Base-by-base conservation (phyloP, 2,888 invertebrate genomes). In the Phlogophora meticulosa region DNA sequence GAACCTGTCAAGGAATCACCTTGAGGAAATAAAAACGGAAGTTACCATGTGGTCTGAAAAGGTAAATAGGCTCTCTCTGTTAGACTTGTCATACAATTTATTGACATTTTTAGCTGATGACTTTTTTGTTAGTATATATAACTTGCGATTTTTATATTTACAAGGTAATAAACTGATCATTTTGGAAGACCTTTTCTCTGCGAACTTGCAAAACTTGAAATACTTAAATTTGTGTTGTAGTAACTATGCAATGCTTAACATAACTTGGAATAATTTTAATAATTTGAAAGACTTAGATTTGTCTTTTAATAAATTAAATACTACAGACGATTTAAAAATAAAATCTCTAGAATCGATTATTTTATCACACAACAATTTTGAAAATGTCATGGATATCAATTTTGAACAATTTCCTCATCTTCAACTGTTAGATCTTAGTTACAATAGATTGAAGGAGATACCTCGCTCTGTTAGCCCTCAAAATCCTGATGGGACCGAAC, bases 51-150 rank as follows among this genome's bases (percentile, higher is more conserved):
- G 72, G 20, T 60, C 76, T n/a, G 32, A 51, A 42, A 66, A 69
- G 36, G 55, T 42, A 67, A 78, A 49, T 10, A 71, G 36, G 43
- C 22, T 81, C 3, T 59, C 40, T 15, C 65, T 81, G 36, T 42
- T 81, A 36, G 83, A 81, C 7, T 64, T 81, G 40, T 81, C 81
- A 4, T 61, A 78, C 34, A 81, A 81, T 62, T 28, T 56, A 15
- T 51, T 81, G 32, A 65, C 58, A 7, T 38, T 65, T 56, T 59
- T 81, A 40, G 24, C 66, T 9, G 59, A 56, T 38, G 40, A 78
- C 1, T 1, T 64, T 15, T 83, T 81, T 15, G 15, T 24, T 7
- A 60, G 65, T 34, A 13, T 78, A 40, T 5, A 57, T 3, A 72
- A 62, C 22, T 70, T 83, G 28, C 75, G 49, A 40, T 61, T 53